A percentile compares a stretch with the other conserved stretches of the same genome.
phyloP scores from a whole-genome alignment of 1,140 invertebrate genomes.

The Neodiprion fabricii region DNA sequence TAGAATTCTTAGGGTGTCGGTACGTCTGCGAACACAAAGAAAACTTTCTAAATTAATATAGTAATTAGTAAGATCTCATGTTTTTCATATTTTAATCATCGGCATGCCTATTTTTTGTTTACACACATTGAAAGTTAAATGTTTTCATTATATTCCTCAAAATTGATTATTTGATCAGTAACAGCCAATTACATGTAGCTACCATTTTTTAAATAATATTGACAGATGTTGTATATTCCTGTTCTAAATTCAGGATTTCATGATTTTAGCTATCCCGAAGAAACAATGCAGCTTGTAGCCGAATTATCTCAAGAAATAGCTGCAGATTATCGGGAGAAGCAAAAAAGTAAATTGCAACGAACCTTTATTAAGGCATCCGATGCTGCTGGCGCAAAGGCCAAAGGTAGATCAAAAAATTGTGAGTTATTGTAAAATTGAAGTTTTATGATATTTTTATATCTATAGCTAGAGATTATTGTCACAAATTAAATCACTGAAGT shows the following conservation, averaged over 20 bases:
- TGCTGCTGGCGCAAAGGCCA: conserved; percentile 75
- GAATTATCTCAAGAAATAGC: conserved; percentile 76
- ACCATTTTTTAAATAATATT: background rate
- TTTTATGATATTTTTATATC: background rate
- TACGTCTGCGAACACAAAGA: conserved; percentile 48
- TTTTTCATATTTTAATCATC: background rate
- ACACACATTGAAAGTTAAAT: too few relatives aligned
- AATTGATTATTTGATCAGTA: too few relatives aligned
- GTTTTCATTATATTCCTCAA: too few relatives aligned
- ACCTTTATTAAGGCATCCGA: conserved; percentile 81
- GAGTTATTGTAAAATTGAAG: conserved; percentile 39
- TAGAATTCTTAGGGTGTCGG: conserved; percentile 85
- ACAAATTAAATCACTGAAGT: too few relatives aligned
- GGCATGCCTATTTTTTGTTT: too few relatives aligned
- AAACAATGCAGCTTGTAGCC: conserved; percentile 79
- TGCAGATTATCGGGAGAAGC: conserved; percentile 70
- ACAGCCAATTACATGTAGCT: too few relatives aligned
- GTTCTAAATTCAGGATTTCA: background rate
- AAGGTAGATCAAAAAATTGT: conserved; percentile 66
- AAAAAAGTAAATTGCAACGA: conserved; percentile 72
- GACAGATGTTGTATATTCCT: background rate
- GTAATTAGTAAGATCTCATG: background rate
- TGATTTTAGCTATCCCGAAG: conserved; percentile 72
- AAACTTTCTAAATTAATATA: conserved; percentile 9
- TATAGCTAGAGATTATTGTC: too few relatives aligned